Conservation (phyloP, 2,888 invertebrate genomes). For the Lepidocyrtoides sp. region DNA sequence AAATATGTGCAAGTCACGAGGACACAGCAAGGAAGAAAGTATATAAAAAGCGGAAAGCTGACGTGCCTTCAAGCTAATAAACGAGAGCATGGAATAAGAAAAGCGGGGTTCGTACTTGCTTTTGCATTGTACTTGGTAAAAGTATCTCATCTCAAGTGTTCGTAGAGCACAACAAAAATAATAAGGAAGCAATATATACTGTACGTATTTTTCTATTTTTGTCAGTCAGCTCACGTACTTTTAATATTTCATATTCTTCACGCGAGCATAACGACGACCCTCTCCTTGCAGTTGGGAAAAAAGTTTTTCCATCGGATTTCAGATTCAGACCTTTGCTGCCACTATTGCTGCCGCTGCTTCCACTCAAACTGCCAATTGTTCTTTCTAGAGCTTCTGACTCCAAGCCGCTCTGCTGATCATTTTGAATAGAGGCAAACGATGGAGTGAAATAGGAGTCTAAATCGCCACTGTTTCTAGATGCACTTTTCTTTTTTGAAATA, state of each 20-base stretch:
- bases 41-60: slow-evolving; percentile 9
- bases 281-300: slow-evolving; percentile 64
- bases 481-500: slow-evolving; percentile 69
- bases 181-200: slow-evolving; percentile 28
- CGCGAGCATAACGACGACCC: slow-evolving; percentile 87
- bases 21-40: slow-evolving; percentile 1
- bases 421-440: slow-evolving; percentile 55
- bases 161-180: slow-evolving; percentile 19
- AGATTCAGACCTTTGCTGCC: slow-evolving; percentile 64
- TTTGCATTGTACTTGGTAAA: not conserved
- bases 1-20: slow-evolving; percentile 3
- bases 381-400: slow-evolving; percentile 2
- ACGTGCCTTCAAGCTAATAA: slow-evolving; percentile 48
- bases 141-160: not conserved
- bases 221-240: slow-evolving; percentile 87
- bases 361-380: slow-evolving; percentile 5
- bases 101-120: not conserved
- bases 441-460: slow-evolving; percentile 28
- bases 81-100: not conserved
- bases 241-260: slow-evolving; percentile 91
- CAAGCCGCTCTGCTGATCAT: slow-evolving; percentile 51
- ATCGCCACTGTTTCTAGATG: slow-evolving; percentile 52
- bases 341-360: not conserved
- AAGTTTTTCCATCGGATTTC: slow-evolving; percentile 75
- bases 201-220: slow-evolving; percentile 32